A percentile compares a stretch with the other conserved stretches of the same genome.
phyloP scores from a whole-genome alignment of 2,797 vertebrate species.

The Karalla daura region DNA sequence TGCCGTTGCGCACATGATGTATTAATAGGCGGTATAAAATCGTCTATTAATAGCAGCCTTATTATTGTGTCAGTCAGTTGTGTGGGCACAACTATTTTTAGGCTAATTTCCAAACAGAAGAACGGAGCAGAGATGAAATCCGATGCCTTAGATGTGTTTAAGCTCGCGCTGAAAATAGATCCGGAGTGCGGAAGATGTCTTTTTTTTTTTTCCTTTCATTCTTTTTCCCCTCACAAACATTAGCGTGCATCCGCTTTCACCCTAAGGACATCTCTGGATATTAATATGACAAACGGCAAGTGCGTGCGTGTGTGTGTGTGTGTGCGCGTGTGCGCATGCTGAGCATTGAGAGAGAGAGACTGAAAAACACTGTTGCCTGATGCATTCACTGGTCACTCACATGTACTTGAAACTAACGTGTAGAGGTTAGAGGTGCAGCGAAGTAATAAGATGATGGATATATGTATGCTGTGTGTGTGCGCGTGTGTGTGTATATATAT shows the following conservation, averaged over 20 bases:
- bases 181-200: neutral
- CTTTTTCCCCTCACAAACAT: neutral
- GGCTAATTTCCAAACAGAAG: slow-evolving; percentile 26
- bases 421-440: no score
- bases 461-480: no score
- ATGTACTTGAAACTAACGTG: neutral
- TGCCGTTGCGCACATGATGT: slow-evolving; percentile 3
- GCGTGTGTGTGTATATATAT: no score
- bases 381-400: neutral
- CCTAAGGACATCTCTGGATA: neutral
- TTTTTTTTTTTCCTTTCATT: neutral
- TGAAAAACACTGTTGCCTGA: neutral
- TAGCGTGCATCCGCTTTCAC: neutral
- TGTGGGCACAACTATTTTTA: slow-evolving; percentile 44
- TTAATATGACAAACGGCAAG: neutral
- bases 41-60: slow-evolving; percentile 45
- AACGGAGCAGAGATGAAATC: slow-evolving; percentile 34
- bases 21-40: slow-evolving; percentile 41
- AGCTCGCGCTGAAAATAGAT: slow-evolving; percentile 53
- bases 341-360: neutral
- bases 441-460: no score
- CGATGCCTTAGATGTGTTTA: slow-evolving; percentile 26
- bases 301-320: neutral
- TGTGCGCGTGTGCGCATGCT: neutral
- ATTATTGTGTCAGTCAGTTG: slow-evolving; percentile 28